phyloP scores from a whole-genome alignment of 2,797 vertebrate genomes.

The Lemur catta region DNA sequence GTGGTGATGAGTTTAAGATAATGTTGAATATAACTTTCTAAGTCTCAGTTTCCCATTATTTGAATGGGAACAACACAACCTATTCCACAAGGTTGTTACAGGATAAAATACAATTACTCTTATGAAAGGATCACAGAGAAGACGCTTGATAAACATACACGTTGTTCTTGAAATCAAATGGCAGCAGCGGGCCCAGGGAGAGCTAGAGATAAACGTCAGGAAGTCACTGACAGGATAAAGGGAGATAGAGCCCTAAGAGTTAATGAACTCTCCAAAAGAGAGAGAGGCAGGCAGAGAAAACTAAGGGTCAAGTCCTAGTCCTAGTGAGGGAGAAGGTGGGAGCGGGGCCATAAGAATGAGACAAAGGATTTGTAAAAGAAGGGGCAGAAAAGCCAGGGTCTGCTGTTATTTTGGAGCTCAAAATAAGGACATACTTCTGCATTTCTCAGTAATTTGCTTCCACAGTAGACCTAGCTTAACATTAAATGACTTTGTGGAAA shows the following conservation, averaged over 20 bases:
- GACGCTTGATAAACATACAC: not conserved
- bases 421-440: not conserved
- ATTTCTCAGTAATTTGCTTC: not conserved
- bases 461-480: not conserved
- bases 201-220: not conserved
- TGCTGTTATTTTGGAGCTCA: not conserved
- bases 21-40: not conserved
- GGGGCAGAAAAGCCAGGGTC: not conserved
- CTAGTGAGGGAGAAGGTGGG: not conserved
- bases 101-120: not conserved
- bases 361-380: not conserved
- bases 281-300: not conserved
- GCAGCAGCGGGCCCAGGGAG: not conserved
- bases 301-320: not conserved
- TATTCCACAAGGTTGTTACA: not conserved
- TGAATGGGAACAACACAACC: not conserved
- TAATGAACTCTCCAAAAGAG: not conserved
- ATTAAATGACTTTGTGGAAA: conserved; percentile 6
- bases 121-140: not conserved
- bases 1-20: not conserved
- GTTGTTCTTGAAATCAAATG: conserved; percentile 2
- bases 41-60: not conserved
- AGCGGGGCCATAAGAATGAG: not conserved
- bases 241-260: not conserved
- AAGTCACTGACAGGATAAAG: not conserved